Conservation (phyloP, 2,797 vertebrate genomes). For the Amazona ochrocephala region DNA sequence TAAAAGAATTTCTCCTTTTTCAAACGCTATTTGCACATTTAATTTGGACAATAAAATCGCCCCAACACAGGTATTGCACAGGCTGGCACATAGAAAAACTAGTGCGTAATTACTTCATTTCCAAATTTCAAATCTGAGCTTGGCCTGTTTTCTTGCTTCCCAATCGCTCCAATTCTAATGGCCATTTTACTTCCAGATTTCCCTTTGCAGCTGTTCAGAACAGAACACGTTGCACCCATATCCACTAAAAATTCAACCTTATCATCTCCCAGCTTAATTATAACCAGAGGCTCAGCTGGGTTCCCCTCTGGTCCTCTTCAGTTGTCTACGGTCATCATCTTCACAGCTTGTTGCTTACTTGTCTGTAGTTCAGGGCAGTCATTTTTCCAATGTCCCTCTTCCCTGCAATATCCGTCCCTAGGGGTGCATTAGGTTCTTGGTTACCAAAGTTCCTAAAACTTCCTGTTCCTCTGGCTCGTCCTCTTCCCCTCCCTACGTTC, state of each 20-base stretch:
- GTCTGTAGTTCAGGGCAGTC: neutral
- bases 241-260: neutral
- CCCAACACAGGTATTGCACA: neutral
- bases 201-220: neutral
- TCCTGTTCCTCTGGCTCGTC: neutral
- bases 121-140: neutral
- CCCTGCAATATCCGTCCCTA: neutral
- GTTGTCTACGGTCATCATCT: neutral
- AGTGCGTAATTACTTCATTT: neutral
- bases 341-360: neutral
- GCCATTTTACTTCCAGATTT: neutral
- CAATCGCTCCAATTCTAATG: neutral
- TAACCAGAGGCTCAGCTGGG: neutral
- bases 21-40: neutral
- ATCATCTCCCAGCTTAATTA: neutral
- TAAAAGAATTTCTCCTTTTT: neutral
- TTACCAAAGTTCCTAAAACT: neutral
- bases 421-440: neutral
- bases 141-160: neutral
- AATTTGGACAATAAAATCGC: neutral
- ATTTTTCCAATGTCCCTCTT: neutral
- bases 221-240: accelerated
- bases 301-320: neutral
- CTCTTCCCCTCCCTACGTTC: neutral
- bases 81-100: neutral